Percentiles rank a stretch among this genome's conserved stretches.
These are phyloP conservation scores for Drosophila subobscura DNA, from an alignment of 1,140 invertebrate genomes.

Conservation along the genomic window DNA sequence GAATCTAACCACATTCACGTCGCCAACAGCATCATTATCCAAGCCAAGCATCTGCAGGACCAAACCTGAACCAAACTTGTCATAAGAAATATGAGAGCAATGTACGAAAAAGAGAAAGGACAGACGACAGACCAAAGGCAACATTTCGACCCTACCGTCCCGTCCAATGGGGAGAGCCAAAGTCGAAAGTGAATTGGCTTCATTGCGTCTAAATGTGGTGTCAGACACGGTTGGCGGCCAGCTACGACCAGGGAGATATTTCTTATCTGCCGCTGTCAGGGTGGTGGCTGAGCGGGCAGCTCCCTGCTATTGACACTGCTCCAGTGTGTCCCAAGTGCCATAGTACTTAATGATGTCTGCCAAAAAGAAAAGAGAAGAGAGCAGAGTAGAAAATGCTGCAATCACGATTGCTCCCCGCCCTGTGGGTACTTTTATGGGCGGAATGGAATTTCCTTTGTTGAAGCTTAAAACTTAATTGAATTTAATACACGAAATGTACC, in stretches of 20 bases:
- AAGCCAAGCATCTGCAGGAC: constrained; percentile 28
- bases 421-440: neutral
- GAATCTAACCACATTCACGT: constrained; percentile 54
- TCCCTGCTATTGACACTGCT: constrained; percentile 61
- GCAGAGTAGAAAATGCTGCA: constrained; percentile 30
- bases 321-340: constrained; percentile 37
- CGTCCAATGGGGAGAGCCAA: constrained; percentile 21
- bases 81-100: constrained; percentile 41
- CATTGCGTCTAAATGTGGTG: constrained; percentile 78
- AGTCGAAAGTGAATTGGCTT: constrained; percentile 67
- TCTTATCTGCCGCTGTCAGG: constrained; percentile 39
- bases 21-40: constrained; percentile 54
- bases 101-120: constrained; percentile 15
- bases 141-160: neutral
- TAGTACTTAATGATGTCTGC: constrained; percentile 74
- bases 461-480: constrained; percentile 31
- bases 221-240: constrained; percentile 35
- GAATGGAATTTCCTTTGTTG: constrained; percentile 45
- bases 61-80: constrained; percentile 42
- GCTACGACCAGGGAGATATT: constrained; percentile 11
- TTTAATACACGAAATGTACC: constrained; percentile 41
- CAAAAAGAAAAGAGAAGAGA: constrained; percentile 28
- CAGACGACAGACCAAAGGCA: constrained; percentile 17
- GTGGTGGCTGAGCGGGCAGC: neutral
- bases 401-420: constrained; percentile 49